Conservation (phyloP, 2,888 invertebrate genomes). For the Hoplodrina blanda region DNA sequence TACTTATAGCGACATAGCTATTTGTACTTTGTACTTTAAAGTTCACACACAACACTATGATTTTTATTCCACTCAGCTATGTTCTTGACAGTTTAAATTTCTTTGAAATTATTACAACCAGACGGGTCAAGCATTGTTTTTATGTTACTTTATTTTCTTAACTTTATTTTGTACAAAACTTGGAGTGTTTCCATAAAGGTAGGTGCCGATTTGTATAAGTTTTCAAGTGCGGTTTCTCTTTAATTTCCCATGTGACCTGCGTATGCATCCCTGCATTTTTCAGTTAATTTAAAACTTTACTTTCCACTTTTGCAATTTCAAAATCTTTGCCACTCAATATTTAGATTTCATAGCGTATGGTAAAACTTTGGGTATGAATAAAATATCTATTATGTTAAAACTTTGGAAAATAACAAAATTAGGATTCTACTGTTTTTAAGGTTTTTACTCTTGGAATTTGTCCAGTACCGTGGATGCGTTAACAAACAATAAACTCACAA, state of each 20-base stretch:
- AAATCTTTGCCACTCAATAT: slow-evolving; percentile 5
- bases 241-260: slow-evolving; percentile 41
- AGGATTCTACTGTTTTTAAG: too few relatives aligned
- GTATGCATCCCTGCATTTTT: slow-evolving; percentile 27
- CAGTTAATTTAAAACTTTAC: slow-evolving; percentile 10
- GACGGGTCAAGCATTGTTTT: slow-evolving; percentile 1
- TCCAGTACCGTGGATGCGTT: too few relatives aligned
- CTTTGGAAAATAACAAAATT: neutral
- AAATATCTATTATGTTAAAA: neutral
- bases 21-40: neutral
- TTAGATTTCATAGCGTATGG: neutral
- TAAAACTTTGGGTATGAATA: neutral
- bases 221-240: slow-evolving; percentile 12
- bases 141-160: neutral
- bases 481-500: too few relatives aligned
- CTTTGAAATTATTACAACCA: slow-evolving; percentile 1
- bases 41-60: neutral
- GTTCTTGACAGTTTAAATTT: slow-evolving; percentile 7
- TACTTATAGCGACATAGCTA: too few relatives aligned
- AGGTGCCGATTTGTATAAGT: neutral
- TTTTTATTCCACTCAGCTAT: neutral
- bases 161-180: neutral
- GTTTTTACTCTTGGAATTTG: too few relatives aligned
- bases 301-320: slow-evolving; percentile 20
- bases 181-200: slow-evolving; percentile 1